Percentiles rank a stretch among this genome's conserved stretches.
These are phyloP conservation scores for Exocentrus adspersus DNA, from an alignment of 2,888 invertebrate genomes.

Conservation along the genomic window DNA sequence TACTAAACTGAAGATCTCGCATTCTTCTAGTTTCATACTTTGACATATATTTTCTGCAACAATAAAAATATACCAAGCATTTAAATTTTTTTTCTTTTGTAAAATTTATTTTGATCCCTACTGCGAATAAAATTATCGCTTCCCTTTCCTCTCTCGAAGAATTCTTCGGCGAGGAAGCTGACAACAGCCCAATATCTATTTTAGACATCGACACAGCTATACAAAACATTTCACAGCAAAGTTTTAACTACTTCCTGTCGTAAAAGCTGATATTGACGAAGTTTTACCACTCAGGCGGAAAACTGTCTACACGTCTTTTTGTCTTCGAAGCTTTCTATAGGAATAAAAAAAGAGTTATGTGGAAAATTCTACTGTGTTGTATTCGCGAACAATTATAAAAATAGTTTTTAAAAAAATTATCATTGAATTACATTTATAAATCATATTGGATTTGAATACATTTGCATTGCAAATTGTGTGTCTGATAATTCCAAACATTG, in stretches of 20 bases:
- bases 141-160: neutral
- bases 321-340: neutral
- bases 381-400: too few species aligned
- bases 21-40: too few species aligned
- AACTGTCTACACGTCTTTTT: neutral
- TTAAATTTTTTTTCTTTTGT: too few species aligned
- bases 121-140: neutral
- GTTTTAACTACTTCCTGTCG: slow-evolving; percentile 14
- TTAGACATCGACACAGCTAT: slow-evolving; percentile 5
- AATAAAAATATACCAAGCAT: too few species aligned
- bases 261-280: slow-evolving; percentile 2
- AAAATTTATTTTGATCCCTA: too few species aligned
- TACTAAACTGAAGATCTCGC: too few species aligned
- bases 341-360: neutral
- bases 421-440: too few species aligned
- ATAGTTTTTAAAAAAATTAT: too few species aligned
- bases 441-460: neutral
- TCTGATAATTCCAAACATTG: neutral
- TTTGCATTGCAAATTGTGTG: neutral
- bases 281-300: neutral
- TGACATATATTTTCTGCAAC: too few species aligned
- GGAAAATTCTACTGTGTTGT: too few species aligned
- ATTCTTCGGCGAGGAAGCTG: neutral
- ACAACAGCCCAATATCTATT: neutral
- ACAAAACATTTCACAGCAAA: slow-evolving; percentile 10